These are phyloP conservation scores for Doryteuthis pealeii DNA, from an alignment of 1,140 invertebrate species.

Conservation along the genomic window DNA sequence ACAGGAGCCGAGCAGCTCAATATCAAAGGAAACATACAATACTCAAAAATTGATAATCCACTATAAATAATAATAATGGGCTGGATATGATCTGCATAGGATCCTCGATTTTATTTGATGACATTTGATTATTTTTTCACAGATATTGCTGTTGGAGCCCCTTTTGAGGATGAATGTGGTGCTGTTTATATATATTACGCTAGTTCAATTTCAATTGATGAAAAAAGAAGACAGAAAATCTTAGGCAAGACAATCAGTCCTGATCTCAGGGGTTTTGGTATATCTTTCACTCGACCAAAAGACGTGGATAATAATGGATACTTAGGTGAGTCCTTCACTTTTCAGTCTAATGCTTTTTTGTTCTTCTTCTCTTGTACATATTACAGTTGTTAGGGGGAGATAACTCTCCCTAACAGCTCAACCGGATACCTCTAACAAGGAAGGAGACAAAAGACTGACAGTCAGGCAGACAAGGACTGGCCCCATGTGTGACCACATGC, in stretches of 20 bases:
- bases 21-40: too few species aligned
- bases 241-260: conserved; percentile 25
- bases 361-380: too few species aligned
- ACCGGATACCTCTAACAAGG: neutral
- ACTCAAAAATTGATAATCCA: too few species aligned
- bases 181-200: conserved; percentile 94
- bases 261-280: conserved; percentile 38
- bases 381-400: neutral
- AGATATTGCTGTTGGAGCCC: conserved; percentile 94
- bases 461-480: too few species aligned
- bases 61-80: too few species aligned
- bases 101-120: too few species aligned
- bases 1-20: too few species aligned
- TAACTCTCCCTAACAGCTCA: too few species aligned
- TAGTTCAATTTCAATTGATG: conserved; percentile 57
- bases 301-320: conserved; percentile 35
- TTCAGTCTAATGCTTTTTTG: neutral
- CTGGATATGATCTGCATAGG: too few species aligned
- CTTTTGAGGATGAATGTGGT: conserved; percentile 86
- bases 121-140: neutral
- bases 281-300: conserved; percentile 29
- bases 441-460: too few species aligned
- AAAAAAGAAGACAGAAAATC: conserved; percentile 33
- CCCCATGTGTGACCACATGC: too few species aligned
- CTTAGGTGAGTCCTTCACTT: conserved; percentile 25